phyloP scores from a whole-genome alignment of 1,140 invertebrate genomes.

The Pararge aegeria region DNA sequence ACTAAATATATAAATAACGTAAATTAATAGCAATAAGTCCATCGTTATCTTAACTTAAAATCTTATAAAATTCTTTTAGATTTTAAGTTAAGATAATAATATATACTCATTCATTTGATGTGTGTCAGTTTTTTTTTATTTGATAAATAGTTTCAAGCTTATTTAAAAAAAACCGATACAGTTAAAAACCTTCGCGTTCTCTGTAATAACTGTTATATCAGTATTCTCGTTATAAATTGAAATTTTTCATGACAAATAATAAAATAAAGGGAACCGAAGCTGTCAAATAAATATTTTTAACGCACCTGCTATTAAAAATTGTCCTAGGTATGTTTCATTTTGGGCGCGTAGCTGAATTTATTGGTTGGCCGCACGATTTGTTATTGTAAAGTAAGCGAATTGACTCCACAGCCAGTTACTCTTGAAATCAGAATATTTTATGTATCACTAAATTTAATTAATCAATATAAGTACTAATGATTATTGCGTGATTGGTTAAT shows the following conservation, averaged over 20 bases:
- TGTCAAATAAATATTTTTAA: slow-evolving; percentile 30
- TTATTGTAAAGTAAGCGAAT: slow-evolving; percentile 20
- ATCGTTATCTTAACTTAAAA: too few relatives aligned
- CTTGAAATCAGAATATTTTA: neutral
- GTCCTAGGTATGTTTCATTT: slow-evolving; percentile 11
- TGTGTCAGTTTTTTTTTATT: too few relatives aligned
- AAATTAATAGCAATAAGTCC: too few relatives aligned
- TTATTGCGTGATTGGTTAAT: too few relatives aligned
- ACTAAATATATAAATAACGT: too few relatives aligned
- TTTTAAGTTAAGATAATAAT: too few relatives aligned
- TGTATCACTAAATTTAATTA: too few relatives aligned
- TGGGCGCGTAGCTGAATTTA: slow-evolving; percentile 16
- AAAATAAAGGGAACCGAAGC: slow-evolving; percentile 13
- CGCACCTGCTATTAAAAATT: slow-evolving; percentile 26
- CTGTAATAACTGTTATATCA: neutral
- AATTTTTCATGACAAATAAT: slow-evolving; percentile 14
- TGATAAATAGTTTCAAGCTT: too few relatives aligned
- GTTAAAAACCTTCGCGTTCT: too few relatives aligned
- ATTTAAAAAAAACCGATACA: neutral
- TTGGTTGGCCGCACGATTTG: slow-evolving; percentile 15
- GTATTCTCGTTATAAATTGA: neutral
- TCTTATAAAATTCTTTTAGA: too few relatives aligned
- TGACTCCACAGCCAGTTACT: slow-evolving; percentile 8
- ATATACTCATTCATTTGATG: too few relatives aligned
- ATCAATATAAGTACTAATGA: too few relatives aligned